Percentiles rank a stretch among this genome's conserved stretches.
Conservation (phyloP, 2,113 vertebrate species). For the Formicarius rufipectus region DNA sequence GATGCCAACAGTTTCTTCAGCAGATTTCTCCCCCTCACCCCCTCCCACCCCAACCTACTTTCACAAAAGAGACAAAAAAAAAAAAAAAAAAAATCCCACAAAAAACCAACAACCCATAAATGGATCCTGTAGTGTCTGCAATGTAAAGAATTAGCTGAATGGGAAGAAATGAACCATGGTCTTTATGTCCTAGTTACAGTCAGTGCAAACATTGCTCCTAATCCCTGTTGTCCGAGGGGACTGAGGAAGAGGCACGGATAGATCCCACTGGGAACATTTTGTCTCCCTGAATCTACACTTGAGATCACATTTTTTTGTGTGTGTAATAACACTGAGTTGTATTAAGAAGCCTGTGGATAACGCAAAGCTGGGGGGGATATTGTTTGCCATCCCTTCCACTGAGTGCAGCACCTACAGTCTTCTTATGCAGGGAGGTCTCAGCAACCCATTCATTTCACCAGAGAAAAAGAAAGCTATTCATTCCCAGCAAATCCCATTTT, state of each 20-base stretch:
- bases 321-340: slow-evolving; percentile 32
- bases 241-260: neutral
- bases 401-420: neutral
- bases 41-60: neutral
- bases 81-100: neutral
- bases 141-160: slow-evolving; percentile 67
- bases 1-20: slow-evolving; percentile 21
- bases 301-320: neutral
- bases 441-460: slow-evolving; percentile 41
- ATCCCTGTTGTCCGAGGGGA: slow-evolving; percentile 44
- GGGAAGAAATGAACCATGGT: slow-evolving; percentile 59
- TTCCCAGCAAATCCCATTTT: slow-evolving; percentile 62
- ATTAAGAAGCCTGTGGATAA: slow-evolving; percentile 26
- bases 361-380: neutral
- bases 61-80: neutral
- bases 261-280: slow-evolving; percentile 57
- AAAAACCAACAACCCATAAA: neutral
- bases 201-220: slow-evolving; percentile 57
- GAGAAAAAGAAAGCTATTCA: slow-evolving; percentile 65
- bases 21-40: neutral
- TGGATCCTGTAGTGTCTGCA: slow-evolving; percentile 51
- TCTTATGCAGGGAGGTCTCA: slow-evolving; percentile 59
- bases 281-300: slow-evolving; percentile 45
- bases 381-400: neutral
- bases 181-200: slow-evolving; percentile 64